A percentile compares a stretch with the other conserved stretches of the same genome.
Conservation (phyloP, 2,113 vertebrate species). For the Hystrix brachyura region DNA sequence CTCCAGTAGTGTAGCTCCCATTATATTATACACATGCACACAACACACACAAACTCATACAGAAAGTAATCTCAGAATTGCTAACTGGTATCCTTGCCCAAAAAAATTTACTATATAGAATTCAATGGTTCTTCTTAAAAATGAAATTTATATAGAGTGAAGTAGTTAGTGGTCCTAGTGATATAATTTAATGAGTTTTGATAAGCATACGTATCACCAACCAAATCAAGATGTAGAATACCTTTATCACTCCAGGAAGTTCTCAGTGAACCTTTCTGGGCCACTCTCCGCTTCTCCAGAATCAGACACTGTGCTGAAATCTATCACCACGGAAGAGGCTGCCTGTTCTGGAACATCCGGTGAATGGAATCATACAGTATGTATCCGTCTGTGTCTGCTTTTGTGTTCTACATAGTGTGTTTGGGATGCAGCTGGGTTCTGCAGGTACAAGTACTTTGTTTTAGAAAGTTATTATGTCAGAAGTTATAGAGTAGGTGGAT, state of each 20-base stretch:
- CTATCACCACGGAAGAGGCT: no score
- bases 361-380: no score
- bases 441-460: no score
- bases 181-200: background rate
- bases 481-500: no score
- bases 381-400: background rate
- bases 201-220: background rate
- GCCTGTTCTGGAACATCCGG: background rate
- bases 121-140: background rate
- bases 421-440: background rate
- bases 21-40: background rate
- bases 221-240: background rate
- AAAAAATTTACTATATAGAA: background rate
- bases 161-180: background rate
- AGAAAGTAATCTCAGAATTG: background rate
- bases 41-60: background rate
- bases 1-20: background rate
- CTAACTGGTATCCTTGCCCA: background rate
- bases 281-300: background rate
- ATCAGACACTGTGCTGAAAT: background rate
- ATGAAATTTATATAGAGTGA: background rate
- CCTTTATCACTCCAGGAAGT: background rate
- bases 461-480: no score
- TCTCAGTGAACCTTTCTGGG: background rate
- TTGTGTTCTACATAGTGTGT: background rate